Conservation (phyloP, 2,113 vertebrate genomes). For the Ondatra zibethicus region DNA sequence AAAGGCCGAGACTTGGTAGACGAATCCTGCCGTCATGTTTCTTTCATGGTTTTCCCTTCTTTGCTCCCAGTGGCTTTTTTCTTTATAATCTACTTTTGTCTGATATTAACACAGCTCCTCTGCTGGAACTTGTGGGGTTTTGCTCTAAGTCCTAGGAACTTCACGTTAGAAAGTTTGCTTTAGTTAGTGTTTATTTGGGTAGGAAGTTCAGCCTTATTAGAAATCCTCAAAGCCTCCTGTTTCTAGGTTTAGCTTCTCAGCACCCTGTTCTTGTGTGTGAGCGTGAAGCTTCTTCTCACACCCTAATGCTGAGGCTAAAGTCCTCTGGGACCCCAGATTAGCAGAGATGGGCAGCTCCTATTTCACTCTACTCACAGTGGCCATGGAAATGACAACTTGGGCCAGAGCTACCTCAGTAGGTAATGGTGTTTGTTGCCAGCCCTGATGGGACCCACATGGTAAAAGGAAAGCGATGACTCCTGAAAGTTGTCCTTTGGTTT, state of each 20-base stretch:
- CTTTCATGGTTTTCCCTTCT: background rate
- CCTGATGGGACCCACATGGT: background rate
- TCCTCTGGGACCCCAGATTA: background rate
- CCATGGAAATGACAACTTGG: background rate
- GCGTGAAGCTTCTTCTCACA: too few relatives aligned
- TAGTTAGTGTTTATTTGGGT: background rate
- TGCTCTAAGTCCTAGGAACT: background rate
- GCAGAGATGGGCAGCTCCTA: background rate
- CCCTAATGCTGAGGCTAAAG: background rate
- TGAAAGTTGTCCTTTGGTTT: background rate
- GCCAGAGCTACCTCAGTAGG: background rate
- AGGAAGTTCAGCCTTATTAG: background rate
- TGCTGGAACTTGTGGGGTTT: background rate
- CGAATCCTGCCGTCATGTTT: background rate
- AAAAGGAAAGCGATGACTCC: background rate
- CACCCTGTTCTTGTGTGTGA: rapidly evolving
- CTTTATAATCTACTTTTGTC: background rate
- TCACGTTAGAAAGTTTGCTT: background rate
- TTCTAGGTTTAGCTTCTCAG: background rate
- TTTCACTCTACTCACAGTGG: background rate
- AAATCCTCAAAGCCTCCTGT: background rate
- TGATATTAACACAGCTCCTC: background rate
- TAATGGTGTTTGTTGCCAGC: background rate
- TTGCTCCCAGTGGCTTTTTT: background rate
- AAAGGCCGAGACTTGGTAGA: background rate